Base-by-base conservation (phyloP, 1,140 invertebrate species). In the Ctenoplectra terminalis region DNA sequence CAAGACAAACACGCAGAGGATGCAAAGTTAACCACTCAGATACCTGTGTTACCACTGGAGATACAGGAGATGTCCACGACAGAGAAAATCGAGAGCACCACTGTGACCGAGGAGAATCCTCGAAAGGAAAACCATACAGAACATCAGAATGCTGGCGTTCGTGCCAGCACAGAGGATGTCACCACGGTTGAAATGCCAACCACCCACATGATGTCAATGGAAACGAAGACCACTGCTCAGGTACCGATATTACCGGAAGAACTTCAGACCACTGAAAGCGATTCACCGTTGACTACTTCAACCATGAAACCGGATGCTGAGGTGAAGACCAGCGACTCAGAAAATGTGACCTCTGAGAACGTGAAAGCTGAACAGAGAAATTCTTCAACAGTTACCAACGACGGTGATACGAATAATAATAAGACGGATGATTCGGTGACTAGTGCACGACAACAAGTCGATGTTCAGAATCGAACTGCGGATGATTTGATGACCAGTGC, bases 201-300 rank as follows among this genome's bases (percentile, higher is more conserved):
- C 7, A 90, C 91, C 1, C 90, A 90, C 54, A 71, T 77, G 17
- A 86, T 85, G 17, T 82, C 84, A 26, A 29, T 87, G 6, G 91
- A 92, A 11, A 87, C 88, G 0, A 93, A 91, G 81, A 93, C 93
- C 2, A 93, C 93, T 8, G 90, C 90, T 37, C 91, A 92, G 84
- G 77, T 92, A 6, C 92, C 93, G 11, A 93, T 94, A 64, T 79
- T 92, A 7, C 93, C 93, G 2, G 93, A 93, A 43, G 93, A 94
- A 82, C 79, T 92, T 23, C 90, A 90, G 81, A 92, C 93, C 6
- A 93, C 90, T 9, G 86, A 87, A 29, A 83, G 56, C 8, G 85
- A 87, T 0, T 11, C 71, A 0, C n/a, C 67, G 23, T 23, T 69
- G 29, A 87, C 85, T 1, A 86, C 85, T 13, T 80, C 84, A 4